A percentile compares a stretch with the other conserved stretches of the same genome.
Conservation (phyloP, 2,888 invertebrate species). For the Epinotia ramella region DNA sequence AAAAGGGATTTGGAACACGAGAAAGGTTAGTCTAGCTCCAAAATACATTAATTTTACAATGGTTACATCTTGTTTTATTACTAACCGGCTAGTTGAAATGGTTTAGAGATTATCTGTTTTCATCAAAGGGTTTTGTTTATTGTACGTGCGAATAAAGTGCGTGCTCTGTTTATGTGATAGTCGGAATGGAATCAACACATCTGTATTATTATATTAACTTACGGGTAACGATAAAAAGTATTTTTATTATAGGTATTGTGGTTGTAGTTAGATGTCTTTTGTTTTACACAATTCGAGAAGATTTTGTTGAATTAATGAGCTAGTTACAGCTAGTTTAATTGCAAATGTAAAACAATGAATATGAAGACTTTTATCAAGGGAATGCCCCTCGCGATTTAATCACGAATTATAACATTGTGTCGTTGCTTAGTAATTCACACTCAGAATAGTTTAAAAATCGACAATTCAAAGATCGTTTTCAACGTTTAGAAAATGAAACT, state of each 20-base stretch:
- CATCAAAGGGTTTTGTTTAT: conserved; percentile 45
- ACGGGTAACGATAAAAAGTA: not conserved
- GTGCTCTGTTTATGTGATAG: conserved; percentile 40
- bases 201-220: conserved; percentile 38
- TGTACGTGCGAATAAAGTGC: conserved; percentile 36
- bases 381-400: not conserved
- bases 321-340: not conserved
- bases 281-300: not conserved
- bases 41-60: conserved; percentile 40
- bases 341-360: not conserved
- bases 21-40: conserved; percentile 40
- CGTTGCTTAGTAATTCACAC: no score
- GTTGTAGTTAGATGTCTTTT: not conserved
- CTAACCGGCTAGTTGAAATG: conserved; percentile 19
- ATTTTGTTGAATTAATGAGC: not conserved
- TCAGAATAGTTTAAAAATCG: not conserved
- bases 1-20: conserved; percentile 64
- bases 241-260: not conserved
- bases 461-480: no score
- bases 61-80: conserved; percentile 38
- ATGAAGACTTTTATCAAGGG: no score
- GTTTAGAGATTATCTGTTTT: conserved; percentile 38
- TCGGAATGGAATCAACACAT: conserved; percentile 42
- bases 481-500: no score
- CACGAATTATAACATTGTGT: not conserved